Evolutionary conservation across 1,140 invertebrate genomes (phyloP).

Genomic region (Scylla paramamosain): DNA sequence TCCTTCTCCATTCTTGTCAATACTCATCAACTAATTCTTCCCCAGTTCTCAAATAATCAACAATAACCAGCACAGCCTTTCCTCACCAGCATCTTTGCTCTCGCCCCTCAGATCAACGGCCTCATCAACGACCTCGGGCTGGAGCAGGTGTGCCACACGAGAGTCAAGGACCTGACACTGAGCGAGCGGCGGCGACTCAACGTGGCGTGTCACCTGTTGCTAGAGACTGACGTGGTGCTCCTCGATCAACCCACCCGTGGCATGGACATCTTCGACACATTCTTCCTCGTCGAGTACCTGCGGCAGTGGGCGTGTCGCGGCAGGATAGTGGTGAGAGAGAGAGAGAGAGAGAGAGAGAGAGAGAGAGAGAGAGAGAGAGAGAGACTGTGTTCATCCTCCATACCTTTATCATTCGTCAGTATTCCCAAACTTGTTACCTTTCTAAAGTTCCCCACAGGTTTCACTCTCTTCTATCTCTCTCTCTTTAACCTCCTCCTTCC

Average conservation of each 20-base stretch:
- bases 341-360: background rate
- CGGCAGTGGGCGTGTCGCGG: conserved; percentile 94
- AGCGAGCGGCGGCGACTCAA: conserved; percentile 92
- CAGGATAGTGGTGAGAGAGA: conserved; percentile 79
- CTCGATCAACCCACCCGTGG: conserved; percentile 94
- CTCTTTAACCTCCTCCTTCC: background rate
- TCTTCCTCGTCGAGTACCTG: conserved; percentile 96
- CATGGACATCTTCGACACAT: conserved; percentile 98
- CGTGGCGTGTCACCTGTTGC: conserved; percentile 91
- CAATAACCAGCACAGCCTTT: background rate
- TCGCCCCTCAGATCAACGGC: conserved; percentile 86
- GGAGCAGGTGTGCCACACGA: conserved; percentile 89
- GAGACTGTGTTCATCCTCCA: background rate
- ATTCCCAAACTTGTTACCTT: too few relatives aligned
- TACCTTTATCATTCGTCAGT: background rate
- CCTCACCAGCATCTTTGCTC: background rate
- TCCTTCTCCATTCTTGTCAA: background rate
- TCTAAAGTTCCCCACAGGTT: background rate
- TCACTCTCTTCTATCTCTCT: background rate
- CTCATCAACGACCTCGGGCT: conserved; percentile 94
- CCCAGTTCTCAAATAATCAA: too few relatives aligned
- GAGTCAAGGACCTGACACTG: conserved; percentile 89
- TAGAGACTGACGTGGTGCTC: conserved; percentile 83
- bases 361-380: too few relatives aligned
- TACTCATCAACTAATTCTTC: background rate